Conservation (phyloP, 1,140 invertebrate genomes). For the Orchestia grillus region DNA sequence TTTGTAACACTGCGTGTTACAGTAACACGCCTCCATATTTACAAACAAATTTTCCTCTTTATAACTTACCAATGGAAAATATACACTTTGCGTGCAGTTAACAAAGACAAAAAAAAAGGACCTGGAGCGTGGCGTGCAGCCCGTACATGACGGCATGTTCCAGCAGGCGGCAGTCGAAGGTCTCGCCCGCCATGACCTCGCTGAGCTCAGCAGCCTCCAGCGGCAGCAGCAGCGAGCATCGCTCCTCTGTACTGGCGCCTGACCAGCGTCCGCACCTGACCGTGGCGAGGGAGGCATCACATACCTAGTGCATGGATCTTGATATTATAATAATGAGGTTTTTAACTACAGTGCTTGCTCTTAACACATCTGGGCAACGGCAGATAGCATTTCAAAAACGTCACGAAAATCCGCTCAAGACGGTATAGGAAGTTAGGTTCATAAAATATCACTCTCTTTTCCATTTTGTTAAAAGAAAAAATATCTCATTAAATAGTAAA, state of each 20-base stretch:
- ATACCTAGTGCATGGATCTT: too few relatives aligned
- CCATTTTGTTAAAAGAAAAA: too few relatives aligned
- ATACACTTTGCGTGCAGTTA: background rate
- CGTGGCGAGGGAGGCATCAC: background rate
- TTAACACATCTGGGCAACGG: background rate
- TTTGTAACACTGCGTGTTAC: background rate
- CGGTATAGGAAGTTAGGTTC: too few relatives aligned
- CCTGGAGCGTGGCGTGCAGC: conserved; percentile 28
- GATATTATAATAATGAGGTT: background rate
- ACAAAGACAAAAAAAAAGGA: background rate
- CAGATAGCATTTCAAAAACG: background rate
- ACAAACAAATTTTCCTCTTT: background rate
- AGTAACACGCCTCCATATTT: background rate
- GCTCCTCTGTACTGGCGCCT: conserved; percentile 25
- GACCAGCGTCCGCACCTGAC: background rate
- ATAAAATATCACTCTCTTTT: too few relatives aligned
- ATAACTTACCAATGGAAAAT: background rate
- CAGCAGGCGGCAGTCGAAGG: conserved; percentile 18
- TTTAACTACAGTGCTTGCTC: background rate
- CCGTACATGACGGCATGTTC: conserved; percentile 22
- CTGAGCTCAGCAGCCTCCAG: conserved; percentile 18
- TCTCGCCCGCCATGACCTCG: background rate
- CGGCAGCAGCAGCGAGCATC: conserved; percentile 30
- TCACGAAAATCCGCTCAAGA: background rate
- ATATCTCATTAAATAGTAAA: too few relatives aligned